phyloP scores from a whole-genome alignment of 2,113 vertebrate genomes.

The Xenopus borealis region DNA sequence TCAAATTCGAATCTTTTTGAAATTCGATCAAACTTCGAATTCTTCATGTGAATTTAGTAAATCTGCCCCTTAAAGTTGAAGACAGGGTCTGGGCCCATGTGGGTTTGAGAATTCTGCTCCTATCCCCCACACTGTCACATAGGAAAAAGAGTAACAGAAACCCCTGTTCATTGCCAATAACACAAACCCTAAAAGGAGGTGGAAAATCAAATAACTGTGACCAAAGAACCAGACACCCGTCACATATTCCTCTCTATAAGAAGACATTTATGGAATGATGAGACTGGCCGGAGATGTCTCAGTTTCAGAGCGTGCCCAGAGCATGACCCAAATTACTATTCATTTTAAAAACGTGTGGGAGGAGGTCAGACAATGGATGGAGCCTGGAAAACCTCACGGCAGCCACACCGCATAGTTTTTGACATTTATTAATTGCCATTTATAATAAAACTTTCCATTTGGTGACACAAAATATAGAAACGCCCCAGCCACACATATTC shows the following conservation, averaged over 20 bases:
- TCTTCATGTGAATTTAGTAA: too few relatives aligned
- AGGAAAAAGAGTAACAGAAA: background rate
- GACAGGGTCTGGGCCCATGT: too few relatives aligned
- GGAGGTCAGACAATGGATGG: slow-evolving; percentile 2
- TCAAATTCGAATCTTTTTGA: too few relatives aligned
- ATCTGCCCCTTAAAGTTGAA: too few relatives aligned
- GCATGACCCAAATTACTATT: slow-evolving; percentile 4
- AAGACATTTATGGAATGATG: slow-evolving; percentile 11
- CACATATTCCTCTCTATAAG: slow-evolving; percentile 5
- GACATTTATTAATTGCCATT: background rate
- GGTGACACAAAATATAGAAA: too few relatives aligned
- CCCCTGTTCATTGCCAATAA: background rate
- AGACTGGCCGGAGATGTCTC: background rate
- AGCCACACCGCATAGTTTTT: background rate
- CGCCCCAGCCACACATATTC: too few relatives aligned
- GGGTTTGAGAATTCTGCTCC: too few relatives aligned
- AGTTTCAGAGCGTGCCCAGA: slow-evolving; percentile 1
- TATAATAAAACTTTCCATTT: too few relatives aligned
- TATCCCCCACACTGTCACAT: too few relatives aligned
- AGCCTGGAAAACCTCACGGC: slow-evolving; percentile 11
- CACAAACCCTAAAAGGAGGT: background rate
- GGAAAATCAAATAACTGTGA: background rate
- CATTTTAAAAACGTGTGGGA: background rate
- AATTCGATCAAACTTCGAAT: too few relatives aligned
- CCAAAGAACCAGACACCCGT: slow-evolving; percentile 3